phyloP scores from a whole-genome alignment of 1,140 invertebrate species.

The Drepana arcuata region DNA sequence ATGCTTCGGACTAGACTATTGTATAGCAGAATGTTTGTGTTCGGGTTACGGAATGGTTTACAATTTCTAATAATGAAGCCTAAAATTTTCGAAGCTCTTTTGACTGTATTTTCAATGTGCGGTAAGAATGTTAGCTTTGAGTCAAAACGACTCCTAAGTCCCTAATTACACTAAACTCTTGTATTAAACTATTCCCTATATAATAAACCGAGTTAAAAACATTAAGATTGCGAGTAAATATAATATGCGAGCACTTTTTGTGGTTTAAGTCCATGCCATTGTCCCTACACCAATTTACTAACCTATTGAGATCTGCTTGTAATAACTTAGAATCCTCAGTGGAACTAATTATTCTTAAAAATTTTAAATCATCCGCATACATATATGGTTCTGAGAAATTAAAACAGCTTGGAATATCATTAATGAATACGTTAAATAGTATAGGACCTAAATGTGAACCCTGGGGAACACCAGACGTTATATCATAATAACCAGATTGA shows the following conservation, averaged over 20 bases:
- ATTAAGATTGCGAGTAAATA: conserved; percentile 7
- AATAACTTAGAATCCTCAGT: background rate
- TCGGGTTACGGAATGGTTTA: no score
- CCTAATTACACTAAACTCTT: background rate
- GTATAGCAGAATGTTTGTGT: no score
- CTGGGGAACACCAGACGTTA: no score
- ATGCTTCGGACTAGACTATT: no score
- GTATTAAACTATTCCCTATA: no score
- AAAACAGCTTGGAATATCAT: no score
- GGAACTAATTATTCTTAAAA: conserved; percentile 1
- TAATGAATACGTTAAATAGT: no score
- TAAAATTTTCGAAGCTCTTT: background rate
- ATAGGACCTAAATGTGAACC: no score
- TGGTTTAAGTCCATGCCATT: conserved; percentile 6
- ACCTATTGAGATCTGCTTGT: conserved; percentile 1
- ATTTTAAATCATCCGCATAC: conserved; percentile 9
- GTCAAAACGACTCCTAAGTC: background rate
- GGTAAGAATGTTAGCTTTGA: background rate
- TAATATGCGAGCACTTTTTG: conserved; percentile 5
- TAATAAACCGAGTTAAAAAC: no score
- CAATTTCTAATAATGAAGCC: no score
- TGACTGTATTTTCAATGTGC: conserved; percentile 2
- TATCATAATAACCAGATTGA: background rate
- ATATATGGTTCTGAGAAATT: conserved; percentile 7
- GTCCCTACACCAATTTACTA: conserved; percentile 3